Base-by-base conservation (phyloP, 2,888 invertebrate species). In the Drosophila flavopinicola region DNA sequence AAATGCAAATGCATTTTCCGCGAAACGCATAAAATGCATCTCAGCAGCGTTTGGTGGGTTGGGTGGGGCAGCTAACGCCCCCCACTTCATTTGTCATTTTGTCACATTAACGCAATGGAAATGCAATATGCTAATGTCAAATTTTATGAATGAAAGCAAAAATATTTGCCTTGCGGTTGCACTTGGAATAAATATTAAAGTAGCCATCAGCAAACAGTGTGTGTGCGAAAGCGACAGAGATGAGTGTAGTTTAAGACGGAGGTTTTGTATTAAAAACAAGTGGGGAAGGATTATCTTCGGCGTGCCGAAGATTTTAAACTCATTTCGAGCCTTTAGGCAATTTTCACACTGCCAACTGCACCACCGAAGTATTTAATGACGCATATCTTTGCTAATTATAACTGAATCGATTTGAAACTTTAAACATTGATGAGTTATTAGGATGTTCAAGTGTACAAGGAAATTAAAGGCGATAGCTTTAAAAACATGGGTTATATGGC, bases 31-130 rank as follows among this genome's bases (percentile, higher is more conserved):
- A 78, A 78, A 84, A 65, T 68, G 64, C 65, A 65, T 69, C 61
- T 60, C 59, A 57, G 41, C 57, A 33, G 25, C 13, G n/a, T n/a
- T 23, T n/a, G n/a, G 42, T 6, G 17, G 44, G 10, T 1, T 29
- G 42, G 56, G n/a, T 39, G 24, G 45, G 39, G 48, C 27, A n/a
- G n/a, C n/a, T n/a, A n/a, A n/a, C 45, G 17, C 37, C 58, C 58
- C 13, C 68, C 58, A 69, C 79, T 85, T 85, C 84, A 89, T 89
- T 89, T 89, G 88, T 89, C 88, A 89, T 82, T 88, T 89, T 89
- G 89, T 88, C 90, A 89, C 88, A 89, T 89, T 88, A 88, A 87
- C 89, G 87, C 85, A 85, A 83, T 88, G 86, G 84, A 85, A 89
- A 89, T 89, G 78, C 85, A 87, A 80, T 85, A 83, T 85, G 85